Evolutionary conservation across 2,797 vertebrate genomes (phyloP).

Genomic region (Nannoperca australis): DNA sequence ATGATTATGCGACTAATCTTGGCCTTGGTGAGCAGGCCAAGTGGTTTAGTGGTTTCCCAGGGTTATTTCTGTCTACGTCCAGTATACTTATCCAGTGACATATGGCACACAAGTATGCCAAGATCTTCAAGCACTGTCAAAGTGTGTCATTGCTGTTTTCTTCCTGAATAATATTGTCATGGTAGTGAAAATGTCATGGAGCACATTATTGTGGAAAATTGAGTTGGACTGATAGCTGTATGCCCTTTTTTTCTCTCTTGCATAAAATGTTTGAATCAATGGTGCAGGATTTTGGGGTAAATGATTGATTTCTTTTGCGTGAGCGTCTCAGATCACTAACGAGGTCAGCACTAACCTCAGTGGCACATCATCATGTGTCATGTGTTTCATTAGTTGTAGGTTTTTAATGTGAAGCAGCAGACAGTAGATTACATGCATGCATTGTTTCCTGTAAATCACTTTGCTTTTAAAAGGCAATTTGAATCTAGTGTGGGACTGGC

Average conservation of each 20-base stretch:
- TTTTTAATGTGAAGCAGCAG: background rate
- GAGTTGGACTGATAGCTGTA: background rate
- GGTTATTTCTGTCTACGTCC: constrained; percentile 71
- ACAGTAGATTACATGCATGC: background rate
- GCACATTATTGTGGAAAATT: background rate
- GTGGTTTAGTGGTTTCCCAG: constrained; percentile 64
- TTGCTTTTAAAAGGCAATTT: background rate
- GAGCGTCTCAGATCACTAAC: background rate
- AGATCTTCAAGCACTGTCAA: constrained; percentile 38
- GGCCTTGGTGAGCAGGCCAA: constrained; percentile 48
- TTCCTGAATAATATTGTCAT: constrained; percentile 2
- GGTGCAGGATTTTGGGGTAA: background rate
- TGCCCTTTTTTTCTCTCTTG: background rate
- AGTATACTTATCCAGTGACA: constrained; percentile 69
- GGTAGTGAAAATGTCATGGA: constrained; percentile 11
- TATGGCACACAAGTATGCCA: constrained; percentile 61
- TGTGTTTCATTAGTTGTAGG: background rate
- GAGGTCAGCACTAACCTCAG: background rate
- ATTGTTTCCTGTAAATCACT: background rate
- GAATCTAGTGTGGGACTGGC: background rate
- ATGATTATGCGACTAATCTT: constrained; percentile 80
- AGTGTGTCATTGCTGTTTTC: constrained; percentile 32
- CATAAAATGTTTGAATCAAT: background rate
- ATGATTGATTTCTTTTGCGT: constrained; percentile 2
- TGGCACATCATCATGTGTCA: background rate